Conservation (phyloP, 2,113 vertebrate genomes). For the Paratilapia polleni region DNA sequence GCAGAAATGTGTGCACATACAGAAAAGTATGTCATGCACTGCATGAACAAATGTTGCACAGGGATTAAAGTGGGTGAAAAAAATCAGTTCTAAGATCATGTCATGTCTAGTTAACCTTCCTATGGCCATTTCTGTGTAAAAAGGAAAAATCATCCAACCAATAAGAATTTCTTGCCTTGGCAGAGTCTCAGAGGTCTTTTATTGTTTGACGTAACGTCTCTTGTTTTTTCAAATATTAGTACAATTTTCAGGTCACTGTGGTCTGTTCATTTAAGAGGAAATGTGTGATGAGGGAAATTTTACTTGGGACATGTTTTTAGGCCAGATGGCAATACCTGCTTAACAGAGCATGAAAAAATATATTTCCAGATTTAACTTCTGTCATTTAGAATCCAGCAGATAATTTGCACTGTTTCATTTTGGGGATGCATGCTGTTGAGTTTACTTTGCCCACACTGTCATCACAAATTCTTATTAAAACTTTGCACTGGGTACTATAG, state of each 20-base stretch:
- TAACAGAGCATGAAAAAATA: not conserved
- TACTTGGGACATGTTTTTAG: not conserved
- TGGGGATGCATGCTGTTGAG: too few relatives aligned
- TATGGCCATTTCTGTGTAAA: not conserved
- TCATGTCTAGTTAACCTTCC: slow-evolving; percentile 34
- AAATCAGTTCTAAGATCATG: not conserved
- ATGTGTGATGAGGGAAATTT: not conserved
- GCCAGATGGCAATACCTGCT: not conserved
- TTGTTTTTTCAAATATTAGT: not conserved
- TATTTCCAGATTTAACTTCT: not conserved
- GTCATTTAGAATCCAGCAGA: not conserved
- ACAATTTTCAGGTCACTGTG: slow-evolving; percentile 8
- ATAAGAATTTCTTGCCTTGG: not conserved
- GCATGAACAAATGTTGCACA: not conserved
- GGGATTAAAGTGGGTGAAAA: not conserved
- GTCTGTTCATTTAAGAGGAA: not conserved
- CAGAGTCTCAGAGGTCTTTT: not conserved
- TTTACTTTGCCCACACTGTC: too few relatives aligned
- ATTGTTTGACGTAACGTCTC: not conserved
- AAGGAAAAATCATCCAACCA: not conserved
- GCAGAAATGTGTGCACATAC: slow-evolving; percentile 38
- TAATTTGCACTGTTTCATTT: not conserved
- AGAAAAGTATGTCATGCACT: slow-evolving; percentile 19
- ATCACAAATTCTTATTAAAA: not conserved
- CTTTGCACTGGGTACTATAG: not conserved